Evolutionary conservation across 2,888 invertebrate species (phyloP).

Genomic region (Caenorhabditis plicata): DNA sequence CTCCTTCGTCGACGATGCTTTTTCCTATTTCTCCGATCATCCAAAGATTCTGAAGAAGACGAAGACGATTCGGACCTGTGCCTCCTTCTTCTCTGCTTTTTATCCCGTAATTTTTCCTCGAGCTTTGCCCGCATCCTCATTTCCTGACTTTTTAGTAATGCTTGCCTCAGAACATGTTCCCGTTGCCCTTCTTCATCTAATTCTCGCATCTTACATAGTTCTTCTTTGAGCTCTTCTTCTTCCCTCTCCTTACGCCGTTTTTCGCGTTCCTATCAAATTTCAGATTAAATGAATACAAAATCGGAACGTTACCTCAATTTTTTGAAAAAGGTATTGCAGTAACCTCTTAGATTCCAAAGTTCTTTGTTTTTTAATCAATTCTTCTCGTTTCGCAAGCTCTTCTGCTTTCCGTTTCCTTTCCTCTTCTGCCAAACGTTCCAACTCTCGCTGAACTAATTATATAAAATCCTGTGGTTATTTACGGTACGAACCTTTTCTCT

Average conservation of each 20-base stretch:
- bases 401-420: slow-evolving; percentile 26
- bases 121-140: slow-evolving; percentile 38
- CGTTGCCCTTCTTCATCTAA: slow-evolving; percentile 27
- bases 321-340: slow-evolving; percentile 39
- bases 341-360: slow-evolving; percentile 37
- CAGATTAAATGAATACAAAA: neutral
- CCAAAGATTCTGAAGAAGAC: too few species aligned
- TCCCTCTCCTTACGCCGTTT: slow-evolving; percentile 24
- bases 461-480: neutral
- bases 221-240: slow-evolving; percentile 28
- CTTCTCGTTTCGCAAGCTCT: slow-evolving; percentile 13
- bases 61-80: too few species aligned
- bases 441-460: slow-evolving; percentile 28
- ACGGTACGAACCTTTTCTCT: slow-evolving; percentile 27
- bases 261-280: slow-evolving; percentile 14
- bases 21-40: too few species aligned
- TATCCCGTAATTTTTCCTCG: too few species aligned
- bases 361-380: slow-evolving; percentile 4
- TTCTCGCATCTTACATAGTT: slow-evolving; percentile 26
- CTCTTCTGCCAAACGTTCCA: slow-evolving; percentile 32
- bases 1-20: too few species aligned
- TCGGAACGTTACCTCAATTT: slow-evolving; percentile 38
- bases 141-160: slow-evolving; percentile 39
- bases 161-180: slow-evolving; percentile 35
- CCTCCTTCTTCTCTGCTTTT: too few species aligned